These are phyloP conservation scores for Pampus argenteus DNA, from an alignment of 2,797 vertebrate genomes.

Conservation along the genomic window DNA sequence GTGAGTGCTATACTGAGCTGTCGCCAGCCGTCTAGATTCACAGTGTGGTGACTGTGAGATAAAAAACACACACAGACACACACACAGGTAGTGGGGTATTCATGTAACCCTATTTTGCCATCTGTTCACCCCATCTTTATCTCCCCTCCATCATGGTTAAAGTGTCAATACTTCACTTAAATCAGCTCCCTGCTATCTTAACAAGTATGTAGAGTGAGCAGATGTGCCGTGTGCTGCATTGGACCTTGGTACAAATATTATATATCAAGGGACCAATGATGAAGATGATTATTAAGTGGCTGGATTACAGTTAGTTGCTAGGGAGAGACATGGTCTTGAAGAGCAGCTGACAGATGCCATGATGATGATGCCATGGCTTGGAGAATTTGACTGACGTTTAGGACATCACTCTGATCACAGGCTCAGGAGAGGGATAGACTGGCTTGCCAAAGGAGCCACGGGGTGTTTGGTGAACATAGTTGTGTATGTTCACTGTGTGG, in stretches of 20 bases:
- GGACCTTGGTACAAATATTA: conserved; percentile 51
- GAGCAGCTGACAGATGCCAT: conserved; percentile 68
- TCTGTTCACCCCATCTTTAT: conserved; percentile 25
- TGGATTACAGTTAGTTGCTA: conserved; percentile 58
- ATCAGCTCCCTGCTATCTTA: conserved; percentile 10
- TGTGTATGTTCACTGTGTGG: conserved; percentile 46
- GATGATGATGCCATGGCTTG: conserved; percentile 59
- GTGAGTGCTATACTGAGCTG: conserved; percentile 59
- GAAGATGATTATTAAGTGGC: conserved; percentile 70
- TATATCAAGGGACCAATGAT: conserved; percentile 44
- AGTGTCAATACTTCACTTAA: not conserved
- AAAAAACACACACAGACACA: conserved; percentile 21
- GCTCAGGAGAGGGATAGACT: conserved; percentile 45
- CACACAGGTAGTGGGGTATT: conserved; percentile 7
- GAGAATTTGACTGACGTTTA: conserved; percentile 62
- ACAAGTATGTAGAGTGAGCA: conserved; percentile 24
- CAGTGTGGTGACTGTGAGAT: conserved; percentile 40
- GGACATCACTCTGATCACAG: conserved; percentile 53
- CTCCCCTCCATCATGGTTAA: conserved; percentile 20
- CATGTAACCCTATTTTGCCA: conserved; percentile 27
- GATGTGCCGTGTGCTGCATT: conserved; percentile 30
- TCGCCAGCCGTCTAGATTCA: conserved; percentile 49
- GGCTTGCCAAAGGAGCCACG: conserved; percentile 36
- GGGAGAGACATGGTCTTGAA: conserved; percentile 54
- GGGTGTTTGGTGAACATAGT: conserved; percentile 26